Conservation (phyloP, 2,797 vertebrate species). For the Microhierax caerulescens region DNA sequence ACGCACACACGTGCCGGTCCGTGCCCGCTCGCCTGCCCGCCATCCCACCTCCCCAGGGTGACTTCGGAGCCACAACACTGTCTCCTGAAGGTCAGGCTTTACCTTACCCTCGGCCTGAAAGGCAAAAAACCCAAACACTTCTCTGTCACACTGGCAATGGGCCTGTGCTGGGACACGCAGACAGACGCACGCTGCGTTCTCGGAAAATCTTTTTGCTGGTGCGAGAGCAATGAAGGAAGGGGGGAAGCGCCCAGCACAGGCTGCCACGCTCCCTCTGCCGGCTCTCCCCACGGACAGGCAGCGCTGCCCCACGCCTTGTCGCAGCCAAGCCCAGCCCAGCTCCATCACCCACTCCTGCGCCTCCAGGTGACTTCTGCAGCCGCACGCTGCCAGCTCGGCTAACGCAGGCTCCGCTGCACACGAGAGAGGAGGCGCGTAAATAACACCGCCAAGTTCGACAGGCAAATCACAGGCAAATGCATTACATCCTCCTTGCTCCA, state of each 20-base stretch:
- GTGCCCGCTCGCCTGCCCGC: background rate
- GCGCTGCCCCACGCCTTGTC: rapidly evolving
- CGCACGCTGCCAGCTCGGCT: background rate
- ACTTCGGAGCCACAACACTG: background rate
- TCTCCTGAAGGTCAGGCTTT: background rate
- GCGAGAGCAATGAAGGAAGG: background rate
- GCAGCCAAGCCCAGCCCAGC: rapidly evolving
- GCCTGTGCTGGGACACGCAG: rapidly evolving
- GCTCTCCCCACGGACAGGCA: background rate
- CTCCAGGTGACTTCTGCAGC: background rate
- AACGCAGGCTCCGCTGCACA: rapidly evolving
- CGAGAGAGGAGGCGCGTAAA: rapidly evolving
- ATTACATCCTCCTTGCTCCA: rapidly evolving
- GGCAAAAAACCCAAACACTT: background rate
- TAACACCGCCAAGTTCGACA: background rate
- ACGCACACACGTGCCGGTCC: background rate
- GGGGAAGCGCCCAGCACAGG: background rate
- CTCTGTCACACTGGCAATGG: rapidly evolving
- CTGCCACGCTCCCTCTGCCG: conserved; percentile 27
- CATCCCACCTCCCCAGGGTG: background rate
- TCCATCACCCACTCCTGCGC: background rate
- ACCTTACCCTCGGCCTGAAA: background rate
- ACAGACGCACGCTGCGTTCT: rapidly evolving
- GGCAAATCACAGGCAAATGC: background rate
- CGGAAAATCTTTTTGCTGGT: background rate